These are phyloP conservation scores for Tetraneura akinire DNA, from an alignment of 1,140 invertebrate genomes.

Conservation along the genomic window DNA sequence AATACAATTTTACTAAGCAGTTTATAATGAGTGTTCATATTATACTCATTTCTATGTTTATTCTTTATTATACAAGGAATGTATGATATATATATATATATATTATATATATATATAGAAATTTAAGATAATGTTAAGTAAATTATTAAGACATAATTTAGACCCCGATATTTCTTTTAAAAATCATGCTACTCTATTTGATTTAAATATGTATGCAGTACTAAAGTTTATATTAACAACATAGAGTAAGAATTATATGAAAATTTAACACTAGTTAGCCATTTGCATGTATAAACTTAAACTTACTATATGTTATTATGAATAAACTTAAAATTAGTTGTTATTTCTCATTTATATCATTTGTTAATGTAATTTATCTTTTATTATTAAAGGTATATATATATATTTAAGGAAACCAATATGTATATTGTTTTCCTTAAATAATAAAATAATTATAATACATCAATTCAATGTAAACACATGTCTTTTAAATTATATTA, in stretches of 20 bases:
- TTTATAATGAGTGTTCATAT: no score
- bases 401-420: neutral
- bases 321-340: neutral
- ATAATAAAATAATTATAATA: no score
- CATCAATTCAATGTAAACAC: neutral
- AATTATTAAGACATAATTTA: no score
- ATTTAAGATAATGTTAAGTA: neutral
- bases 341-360: no score
- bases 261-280: neutral
- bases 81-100: no score
- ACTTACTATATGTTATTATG: neutral
- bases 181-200: neutral
- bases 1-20: no score
- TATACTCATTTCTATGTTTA: no score
- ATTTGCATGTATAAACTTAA: neutral
- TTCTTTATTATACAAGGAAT: no score
- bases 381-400: neutral
- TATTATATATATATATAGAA: no score
- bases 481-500: slow-evolving; percentile 15
- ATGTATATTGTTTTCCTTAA: no score
- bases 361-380: neutral
- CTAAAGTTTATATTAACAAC: neutral
- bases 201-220: neutral
- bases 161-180: neutral
- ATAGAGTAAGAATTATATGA: neutral